Evolutionary conservation across 2,113 vertebrate species (phyloP), one percentile per base, ranked within the genome.

Genomic region (Salvelinus sp.): DNA sequence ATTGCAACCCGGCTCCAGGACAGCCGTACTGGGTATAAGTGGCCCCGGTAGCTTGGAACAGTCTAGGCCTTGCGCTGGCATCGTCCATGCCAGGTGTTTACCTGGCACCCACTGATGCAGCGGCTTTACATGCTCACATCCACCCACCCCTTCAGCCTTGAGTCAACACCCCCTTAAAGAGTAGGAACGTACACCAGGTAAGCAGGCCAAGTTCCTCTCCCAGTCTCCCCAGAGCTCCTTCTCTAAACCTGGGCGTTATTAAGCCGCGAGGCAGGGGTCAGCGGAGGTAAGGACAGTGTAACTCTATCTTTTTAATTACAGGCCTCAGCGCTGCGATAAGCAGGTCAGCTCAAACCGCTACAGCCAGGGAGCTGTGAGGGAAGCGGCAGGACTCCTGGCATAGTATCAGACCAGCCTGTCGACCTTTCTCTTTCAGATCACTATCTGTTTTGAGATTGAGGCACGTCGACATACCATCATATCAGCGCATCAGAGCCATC

Each of bases 221-320:
- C 38, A 9, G 38, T 44, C 7, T 44, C 38, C 85, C 85, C 69
- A 58, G 86, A 88, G 86, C 72, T 73, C 64, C 73, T 79, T 78
- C 77, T 27, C 80, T 76, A 78, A 85, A 79, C 71, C 70, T 9
- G 44, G 86, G 67, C 76, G 80, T 14, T 7, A 75, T 69, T 44
- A 77, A 81, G 78, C 72, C 69, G 50, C 60, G 48, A 73, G 81
- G 75, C 74, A 44, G 22, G 73, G 82, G 83, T 85, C 84, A 86
- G 76, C 25, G 57, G 76, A 85, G 85, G 82, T 87, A 88, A 86
- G 70, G 57, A 79, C 73, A 76, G 85, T 78, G 86, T 87, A 91
- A 89, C 79, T 79, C 77, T 79, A 87, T 80, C 84, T 83, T 87
- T 90, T 89, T 88, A 38, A 88, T 88, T 90, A 86, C 69, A 76